Evolutionary conservation across 2,888 invertebrate species (phyloP).

Genomic region (Lycophotia porphyrea): DNA sequence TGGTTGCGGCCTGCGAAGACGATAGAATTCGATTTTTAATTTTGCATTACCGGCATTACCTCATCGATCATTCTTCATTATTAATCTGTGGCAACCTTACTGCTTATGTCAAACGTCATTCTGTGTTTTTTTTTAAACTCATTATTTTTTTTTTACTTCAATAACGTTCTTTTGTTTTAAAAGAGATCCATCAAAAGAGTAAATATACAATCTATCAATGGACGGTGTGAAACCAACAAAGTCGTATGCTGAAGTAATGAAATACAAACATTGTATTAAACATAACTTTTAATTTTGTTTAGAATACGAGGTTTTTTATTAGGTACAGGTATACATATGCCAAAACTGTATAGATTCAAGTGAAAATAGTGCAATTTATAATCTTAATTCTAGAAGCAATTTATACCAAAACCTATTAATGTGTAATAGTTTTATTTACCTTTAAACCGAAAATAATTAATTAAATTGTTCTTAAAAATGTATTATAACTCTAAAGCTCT

Average conservation of each 20-base stretch:
- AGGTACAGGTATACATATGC: neutral
- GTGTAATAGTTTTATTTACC: neutral
- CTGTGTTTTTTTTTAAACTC: neutral
- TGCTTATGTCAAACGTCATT: neutral
- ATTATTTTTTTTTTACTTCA: neutral
- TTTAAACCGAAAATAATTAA: neutral
- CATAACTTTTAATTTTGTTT: neutral
- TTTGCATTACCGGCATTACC: neutral
- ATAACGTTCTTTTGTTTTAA: neutral
- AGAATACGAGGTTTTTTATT: neutral
- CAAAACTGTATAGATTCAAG: neutral
- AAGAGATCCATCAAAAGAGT: slow-evolving; percentile 27
- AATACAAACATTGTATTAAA: slow-evolving; percentile 5
- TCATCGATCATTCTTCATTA: slow-evolving; percentile 44
- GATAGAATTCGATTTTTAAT: slow-evolving; percentile 26
- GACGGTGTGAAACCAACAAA: neutral
- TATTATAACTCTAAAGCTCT: neutral
- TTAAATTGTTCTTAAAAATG: neutral
- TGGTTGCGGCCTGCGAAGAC: slow-evolving; percentile 9
- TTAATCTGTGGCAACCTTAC: slow-evolving; percentile 30
- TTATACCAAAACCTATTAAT: neutral
- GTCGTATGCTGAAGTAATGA: slow-evolving; percentile 3
- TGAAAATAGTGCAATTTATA: neutral
- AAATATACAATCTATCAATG: slow-evolving; percentile 10
- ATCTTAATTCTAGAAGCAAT: neutral